Percentiles rank a stretch among this genome's conserved stretches.
Conservation (phyloP, 2,888 invertebrate species). For the Cabera pusaria region DNA sequence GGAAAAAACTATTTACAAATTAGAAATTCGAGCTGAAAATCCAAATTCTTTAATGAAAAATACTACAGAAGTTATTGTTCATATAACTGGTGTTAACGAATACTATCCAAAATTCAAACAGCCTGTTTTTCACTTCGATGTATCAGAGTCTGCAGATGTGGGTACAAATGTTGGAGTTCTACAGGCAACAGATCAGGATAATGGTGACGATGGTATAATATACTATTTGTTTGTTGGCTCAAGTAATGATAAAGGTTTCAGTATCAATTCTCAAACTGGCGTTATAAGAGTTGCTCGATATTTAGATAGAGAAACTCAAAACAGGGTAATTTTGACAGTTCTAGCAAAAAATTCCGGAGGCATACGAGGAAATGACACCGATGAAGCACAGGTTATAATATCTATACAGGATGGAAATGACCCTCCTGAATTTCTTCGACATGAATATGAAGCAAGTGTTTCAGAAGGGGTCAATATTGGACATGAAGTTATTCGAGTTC, state of each 20-base stretch:
- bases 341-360: conserved; percentile 97
- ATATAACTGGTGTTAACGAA: conserved; percentile 94
- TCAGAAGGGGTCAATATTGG: conserved; percentile 91
- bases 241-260: conserved; percentile 95
- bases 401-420: conserved; percentile 98
- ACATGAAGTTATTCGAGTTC: conserved; percentile 89
- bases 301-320: conserved; percentile 94
- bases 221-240: conserved; percentile 97
- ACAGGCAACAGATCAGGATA: conserved; percentile 94
- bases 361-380: conserved; percentile 96
- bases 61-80: conserved; percentile 87
- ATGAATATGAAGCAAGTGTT: conserved; percentile 89
- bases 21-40: conserved; percentile 93
- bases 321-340: conserved; percentile 93
- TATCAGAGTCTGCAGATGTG: conserved; percentile 95
- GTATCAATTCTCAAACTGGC: conserved; percentile 92
- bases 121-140: conserved; percentile 95
- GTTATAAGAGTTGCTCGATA: conserved; percentile 91
- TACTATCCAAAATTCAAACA: conserved; percentile 94
- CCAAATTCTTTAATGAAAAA: conserved; percentile 93
- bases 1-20: conserved; percentile 87
- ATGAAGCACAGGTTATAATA: conserved; percentile 96
- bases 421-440: conserved; percentile 95
- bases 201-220: conserved; percentile 93
- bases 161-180: conserved; percentile 93